These are phyloP conservation scores for Tanypteryx hageni DNA, from an alignment of 2,888 invertebrate genomes.

Conservation along the genomic window DNA sequence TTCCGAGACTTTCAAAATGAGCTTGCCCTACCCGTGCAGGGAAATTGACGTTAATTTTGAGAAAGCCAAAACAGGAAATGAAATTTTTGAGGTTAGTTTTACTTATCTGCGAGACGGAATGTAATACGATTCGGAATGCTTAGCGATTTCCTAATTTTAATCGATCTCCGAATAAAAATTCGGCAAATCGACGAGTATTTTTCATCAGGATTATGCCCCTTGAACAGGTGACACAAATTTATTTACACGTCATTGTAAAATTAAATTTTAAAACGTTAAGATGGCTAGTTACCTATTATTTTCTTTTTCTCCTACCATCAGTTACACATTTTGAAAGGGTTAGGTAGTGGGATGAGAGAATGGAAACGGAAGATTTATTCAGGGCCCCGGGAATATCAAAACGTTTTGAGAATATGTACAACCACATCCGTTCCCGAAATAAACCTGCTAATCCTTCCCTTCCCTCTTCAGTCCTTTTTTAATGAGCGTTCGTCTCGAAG, in stretches of 20 bases:
- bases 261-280: not conserved
- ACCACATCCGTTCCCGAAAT: not conserved
- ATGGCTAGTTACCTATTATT: not conserved
- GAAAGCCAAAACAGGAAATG: no score
- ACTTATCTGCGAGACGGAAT: no score
- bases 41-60: no score
- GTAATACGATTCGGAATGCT: no score
- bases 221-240: not conserved
- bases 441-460: not conserved
- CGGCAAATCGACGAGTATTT: no score
- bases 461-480: not conserved
- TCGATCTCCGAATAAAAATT: no score
- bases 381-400: not conserved
- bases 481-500: slow-evolving; percentile 51
- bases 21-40: no score
- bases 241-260: not conserved
- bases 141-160: no score
- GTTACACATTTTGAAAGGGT: slow-evolving; percentile 1
- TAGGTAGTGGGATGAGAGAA: not conserved
- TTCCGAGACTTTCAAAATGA: no score
- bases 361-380: not conserved
- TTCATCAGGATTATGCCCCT: not conserved
- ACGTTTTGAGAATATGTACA: not conserved
- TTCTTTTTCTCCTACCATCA: slow-evolving; percentile 14
- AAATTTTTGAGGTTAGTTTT: no score